phyloP scores from a whole-genome alignment of 2,797 vertebrate genomes.

The Cossypha dichroa region DNA sequence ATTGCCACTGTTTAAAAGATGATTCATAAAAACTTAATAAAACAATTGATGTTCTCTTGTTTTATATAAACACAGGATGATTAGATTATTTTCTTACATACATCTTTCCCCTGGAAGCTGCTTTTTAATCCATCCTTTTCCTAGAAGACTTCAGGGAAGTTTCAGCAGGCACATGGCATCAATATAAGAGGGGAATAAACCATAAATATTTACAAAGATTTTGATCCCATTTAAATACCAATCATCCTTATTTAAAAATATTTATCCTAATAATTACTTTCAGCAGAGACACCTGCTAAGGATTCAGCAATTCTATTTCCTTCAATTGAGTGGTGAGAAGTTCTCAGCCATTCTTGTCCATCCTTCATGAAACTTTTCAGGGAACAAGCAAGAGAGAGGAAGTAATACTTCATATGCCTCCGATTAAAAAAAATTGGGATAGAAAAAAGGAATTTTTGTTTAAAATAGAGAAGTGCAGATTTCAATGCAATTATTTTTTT shows the following conservation, averaged over 20 bases:
- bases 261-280: conserved; percentile 17
- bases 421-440: background rate
- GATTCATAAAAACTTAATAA: background rate
- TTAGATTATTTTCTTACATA: background rate
- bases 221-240: background rate
- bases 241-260: background rate
- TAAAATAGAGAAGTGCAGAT: background rate
- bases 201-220: background rate
- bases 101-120: background rate
- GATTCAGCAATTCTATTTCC: background rate
- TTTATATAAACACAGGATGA: background rate
- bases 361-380: background rate
- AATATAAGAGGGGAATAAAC: background rate
- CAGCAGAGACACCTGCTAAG: background rate
- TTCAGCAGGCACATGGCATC: background rate
- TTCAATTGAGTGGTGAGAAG: background rate
- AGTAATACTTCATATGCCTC: background rate
- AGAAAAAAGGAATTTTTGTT: background rate
- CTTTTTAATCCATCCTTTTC: background rate
- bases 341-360: background rate
- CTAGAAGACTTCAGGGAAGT: background rate
- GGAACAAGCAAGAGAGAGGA: background rate
- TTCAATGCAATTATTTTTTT: background rate
- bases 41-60: background rate
- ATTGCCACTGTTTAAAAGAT: background rate